Evolutionary conservation across 2,797 vertebrate genomes (phyloP), one percentile per base, ranked within the genome.

Genomic region (Sandelia bainsii): DNA sequence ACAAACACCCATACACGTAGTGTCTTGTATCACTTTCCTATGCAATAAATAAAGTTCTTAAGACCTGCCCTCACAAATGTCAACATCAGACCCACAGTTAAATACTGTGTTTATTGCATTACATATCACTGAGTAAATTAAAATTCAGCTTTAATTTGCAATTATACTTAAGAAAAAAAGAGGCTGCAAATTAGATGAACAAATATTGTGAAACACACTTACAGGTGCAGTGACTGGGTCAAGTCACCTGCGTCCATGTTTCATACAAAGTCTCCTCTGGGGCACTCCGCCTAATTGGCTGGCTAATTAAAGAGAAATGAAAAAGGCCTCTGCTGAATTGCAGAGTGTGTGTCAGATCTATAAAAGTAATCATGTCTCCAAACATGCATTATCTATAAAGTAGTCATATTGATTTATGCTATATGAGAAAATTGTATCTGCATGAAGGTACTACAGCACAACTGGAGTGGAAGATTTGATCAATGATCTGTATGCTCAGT

Each of bases 281-380:
- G 76, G 64, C 79, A 70, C 89, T 92, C 83, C 66, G 87, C 80
- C 71, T 86, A 91, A 94, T 93, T 90, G 88, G 72, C 71, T 34
- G 49, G 73, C 84, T 92, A 92, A 94, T 94, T 92, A 82, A 88
- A 87, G 75, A 52, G 53, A 87, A 87, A 90, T 80, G 81, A 83
- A 88, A 85, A 82, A 75, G 78, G 61, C 77, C 75, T 85, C 65
- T 75, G 72, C 59, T 54, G 70, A 57, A 20, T 64, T 49, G n/a
- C 29, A 13, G 67, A 67, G 76, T 48, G 73, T 52, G 52, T 64
- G 80, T 66, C 20, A 37, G 76, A 91, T 92, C 88, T 69, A 91
- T 92, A 82, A 87, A 90, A 78, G 70, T 79, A 87, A 91, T 90
- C 80, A 86, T 80, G 86, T 84, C 73, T 87, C 66, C 81, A 64